phyloP scores from a whole-genome alignment of 1,140 invertebrate genomes.

The Sesamia nonagrioides region DNA sequence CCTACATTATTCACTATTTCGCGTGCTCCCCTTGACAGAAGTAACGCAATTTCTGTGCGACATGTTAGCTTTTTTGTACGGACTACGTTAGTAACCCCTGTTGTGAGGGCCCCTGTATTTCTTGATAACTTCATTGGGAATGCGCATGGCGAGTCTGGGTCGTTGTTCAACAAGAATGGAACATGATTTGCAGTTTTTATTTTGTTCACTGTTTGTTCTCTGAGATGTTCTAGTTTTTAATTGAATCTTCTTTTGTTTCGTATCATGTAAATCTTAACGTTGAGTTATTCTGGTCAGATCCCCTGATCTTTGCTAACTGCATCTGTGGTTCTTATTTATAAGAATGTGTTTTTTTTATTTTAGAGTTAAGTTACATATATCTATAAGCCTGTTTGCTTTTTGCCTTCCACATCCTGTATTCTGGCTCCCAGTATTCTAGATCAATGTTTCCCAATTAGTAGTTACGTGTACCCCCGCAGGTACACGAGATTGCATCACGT shows the following conservation, averaged over 20 bases:
- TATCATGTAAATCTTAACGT: background rate
- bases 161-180: slow-evolving; percentile 56
- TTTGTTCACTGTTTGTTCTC: slow-evolving; percentile 26
- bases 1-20: slow-evolving; percentile 81
- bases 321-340: background rate
- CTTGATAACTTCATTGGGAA: slow-evolving; percentile 86
- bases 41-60: slow-evolving; percentile 68
- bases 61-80: slow-evolving; percentile 76
- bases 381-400: too few species aligned
- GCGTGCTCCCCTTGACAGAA: slow-evolving; percentile 67
- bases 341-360: background rate
- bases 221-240: slow-evolving; percentile 33
- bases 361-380: background rate
- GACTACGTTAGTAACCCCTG: slow-evolving; percentile 56
- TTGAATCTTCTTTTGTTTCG: slow-evolving; percentile 17
- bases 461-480: too few species aligned
- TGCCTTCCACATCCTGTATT: too few species aligned
- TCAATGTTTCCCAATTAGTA: too few species aligned
- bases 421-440: too few species aligned
- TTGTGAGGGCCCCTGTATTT: slow-evolving; percentile 65
- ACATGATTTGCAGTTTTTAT: slow-evolving; percentile 53
- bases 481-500: too few species aligned
- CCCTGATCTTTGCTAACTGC: background rate
- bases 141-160: slow-evolving; percentile 56
- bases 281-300: too few species aligned